Evolutionary conservation across 2,888 invertebrate species (phyloP).

Genomic region (Ophioninae sp.): DNA sequence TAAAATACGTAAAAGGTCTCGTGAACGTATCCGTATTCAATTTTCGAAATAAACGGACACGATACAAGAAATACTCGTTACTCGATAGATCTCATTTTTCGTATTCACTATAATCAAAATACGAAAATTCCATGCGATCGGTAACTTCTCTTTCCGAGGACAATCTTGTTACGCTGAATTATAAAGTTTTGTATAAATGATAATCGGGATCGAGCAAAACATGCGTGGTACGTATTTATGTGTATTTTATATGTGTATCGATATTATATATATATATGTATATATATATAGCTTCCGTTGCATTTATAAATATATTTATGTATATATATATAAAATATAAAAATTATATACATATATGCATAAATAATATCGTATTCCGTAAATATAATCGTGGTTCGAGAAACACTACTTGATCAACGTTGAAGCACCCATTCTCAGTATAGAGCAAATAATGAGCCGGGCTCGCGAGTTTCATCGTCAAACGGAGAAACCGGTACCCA

Average conservation of each 20-base stretch:
- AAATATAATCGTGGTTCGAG: slow-evolving; percentile 55
- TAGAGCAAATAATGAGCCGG: slow-evolving; percentile 16
- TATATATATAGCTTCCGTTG: neutral
- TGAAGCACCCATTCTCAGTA: slow-evolving; percentile 24
- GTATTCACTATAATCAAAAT: slow-evolving; percentile 30
- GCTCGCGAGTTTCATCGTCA: slow-evolving; percentile 16
- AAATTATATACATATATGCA: slow-evolving; percentile 27
- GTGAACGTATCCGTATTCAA: slow-evolving; percentile 8
- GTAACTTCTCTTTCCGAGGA: slow-evolving; percentile 36
- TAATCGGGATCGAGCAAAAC: slow-evolving; percentile 59
- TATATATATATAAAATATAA: slow-evolving; percentile 26
- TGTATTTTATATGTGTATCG: slow-evolving; percentile 21
- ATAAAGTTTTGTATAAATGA: slow-evolving; percentile 38
- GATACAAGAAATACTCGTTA: neutral
- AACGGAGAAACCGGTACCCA: neutral
- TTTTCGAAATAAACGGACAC: neutral
- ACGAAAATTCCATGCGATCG: slow-evolving; percentile 54
- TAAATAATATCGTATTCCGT: slow-evolving; percentile 29
- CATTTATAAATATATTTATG: slow-evolving; percentile 19
- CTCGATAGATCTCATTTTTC: slow-evolving; percentile 9
- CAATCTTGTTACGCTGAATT: slow-evolving; percentile 25
- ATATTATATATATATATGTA: slow-evolving; percentile 19
- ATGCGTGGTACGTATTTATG: slow-evolving; percentile 48
- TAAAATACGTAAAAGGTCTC: neutral
- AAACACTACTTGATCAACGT: slow-evolving; percentile 51